Evolutionary conservation across 1,140 invertebrate genomes (phyloP).

Genomic region (Cherax destructor): DNA sequence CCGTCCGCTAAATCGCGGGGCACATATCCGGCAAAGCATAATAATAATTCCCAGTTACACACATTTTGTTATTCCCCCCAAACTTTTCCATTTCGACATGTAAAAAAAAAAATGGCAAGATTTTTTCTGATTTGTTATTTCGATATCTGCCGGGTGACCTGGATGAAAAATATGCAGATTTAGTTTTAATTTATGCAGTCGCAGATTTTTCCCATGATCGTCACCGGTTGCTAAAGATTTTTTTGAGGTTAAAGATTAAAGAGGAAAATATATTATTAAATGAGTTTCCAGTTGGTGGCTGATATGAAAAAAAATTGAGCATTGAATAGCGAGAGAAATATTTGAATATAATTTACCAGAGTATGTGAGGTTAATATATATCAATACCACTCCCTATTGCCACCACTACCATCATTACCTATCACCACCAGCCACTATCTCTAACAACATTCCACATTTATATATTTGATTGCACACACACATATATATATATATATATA

Average conservation of each 20-base stretch:
- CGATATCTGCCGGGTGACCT: background rate
- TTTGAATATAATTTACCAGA: background rate
- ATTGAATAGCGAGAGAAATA: background rate
- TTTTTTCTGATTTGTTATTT: background rate
- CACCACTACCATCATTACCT: too few species aligned
- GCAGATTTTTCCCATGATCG: background rate
- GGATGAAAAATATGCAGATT: conserved; percentile 5
- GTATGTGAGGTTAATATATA: background rate
- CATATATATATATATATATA: too few species aligned
- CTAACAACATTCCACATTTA: too few species aligned
- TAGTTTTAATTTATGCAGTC: background rate
- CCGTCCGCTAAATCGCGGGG: too few species aligned
- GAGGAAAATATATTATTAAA: background rate
- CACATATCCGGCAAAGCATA: too few species aligned
- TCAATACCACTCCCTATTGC: too few species aligned
- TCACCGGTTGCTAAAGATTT: background rate
- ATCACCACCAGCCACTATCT: too few species aligned
- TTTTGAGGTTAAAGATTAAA: background rate
- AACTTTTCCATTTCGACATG: background rate
- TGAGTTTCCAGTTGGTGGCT: background rate
- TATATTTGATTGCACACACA: too few species aligned
- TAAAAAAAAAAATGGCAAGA: background rate
- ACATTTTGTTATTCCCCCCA: background rate
- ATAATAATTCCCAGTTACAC: too few species aligned
- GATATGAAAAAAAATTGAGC: background rate